phyloP scores from a whole-genome alignment of 2,797 vertebrate species.

The Eptatretus atami region DNA sequence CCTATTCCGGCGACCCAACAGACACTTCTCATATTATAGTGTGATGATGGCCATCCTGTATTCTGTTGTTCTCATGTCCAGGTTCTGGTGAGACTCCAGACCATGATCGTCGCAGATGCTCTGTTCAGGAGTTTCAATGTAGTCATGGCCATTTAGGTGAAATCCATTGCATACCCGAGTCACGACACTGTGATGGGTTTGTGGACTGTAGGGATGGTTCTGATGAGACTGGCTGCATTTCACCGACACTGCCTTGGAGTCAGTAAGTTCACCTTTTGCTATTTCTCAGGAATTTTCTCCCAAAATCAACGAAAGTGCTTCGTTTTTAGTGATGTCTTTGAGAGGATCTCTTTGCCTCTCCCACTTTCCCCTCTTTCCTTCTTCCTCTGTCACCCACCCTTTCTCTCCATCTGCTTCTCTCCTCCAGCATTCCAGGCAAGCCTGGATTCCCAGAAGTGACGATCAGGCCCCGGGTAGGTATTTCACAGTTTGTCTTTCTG shows the following conservation, averaged over 20 bases:
- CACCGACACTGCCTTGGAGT: constrained; percentile 2
- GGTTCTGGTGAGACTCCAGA: no score
- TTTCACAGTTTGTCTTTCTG: no score
- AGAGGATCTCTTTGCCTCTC: neutral
- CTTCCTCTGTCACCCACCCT: neutral
- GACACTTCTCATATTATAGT: no score
- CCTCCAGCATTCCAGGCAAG: neutral
- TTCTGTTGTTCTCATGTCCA: no score
- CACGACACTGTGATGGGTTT: constrained; percentile 20
- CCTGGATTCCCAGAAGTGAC: no score
- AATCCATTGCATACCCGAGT: constrained; percentile 15
- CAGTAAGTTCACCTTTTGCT: neutral
- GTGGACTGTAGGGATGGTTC: constrained; percentile 24
- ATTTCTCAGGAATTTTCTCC: neutral
- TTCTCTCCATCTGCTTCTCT: no score
- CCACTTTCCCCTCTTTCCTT: no score
- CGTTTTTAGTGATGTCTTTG: neutral
- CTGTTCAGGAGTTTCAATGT: constrained; percentile 23
- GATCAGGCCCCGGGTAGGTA: no score
- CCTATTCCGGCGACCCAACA: no score
- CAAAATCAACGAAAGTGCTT: neutral
- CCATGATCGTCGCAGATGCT: constrained; percentile 13
- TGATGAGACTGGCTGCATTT: constrained; percentile 24
- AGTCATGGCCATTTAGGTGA: no score
- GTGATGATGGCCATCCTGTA: no score